Base-by-base conservation (phyloP, 2,888 invertebrate species). In the Ceramica pisi region DNA sequence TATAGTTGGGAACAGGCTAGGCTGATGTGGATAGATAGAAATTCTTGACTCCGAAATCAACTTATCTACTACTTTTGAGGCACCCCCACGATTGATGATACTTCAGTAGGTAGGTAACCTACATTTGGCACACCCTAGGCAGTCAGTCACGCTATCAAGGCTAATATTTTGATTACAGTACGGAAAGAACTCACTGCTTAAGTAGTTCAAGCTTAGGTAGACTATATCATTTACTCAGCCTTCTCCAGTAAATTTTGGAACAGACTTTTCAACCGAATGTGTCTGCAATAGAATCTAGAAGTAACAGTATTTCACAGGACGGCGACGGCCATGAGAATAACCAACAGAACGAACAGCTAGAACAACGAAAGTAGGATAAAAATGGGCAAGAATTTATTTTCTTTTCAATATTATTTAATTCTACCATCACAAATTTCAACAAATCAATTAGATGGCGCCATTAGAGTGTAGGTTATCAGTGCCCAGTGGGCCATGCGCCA, bases 401-500 rank as follows among this genome's bases (percentile, higher is more conserved):
- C 23, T 56, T 38, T 41, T 50, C 12, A 55, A 46, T 71, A 62
- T 62, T 59, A 71, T 62, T 62, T 46, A 60, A 44, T 51, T 77
- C 44, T 44, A 26, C 10, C 16, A 61, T 55, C 48, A 62, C n/a
- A 75, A 56, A 75, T 70, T 56, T 46, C 51, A 60, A 63, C 55
- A 55, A 63, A 81, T 67, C 62, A 72, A 78, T 72, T 78, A 78
- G 35, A 77, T 67, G 21, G 21, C 21, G 26, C 21, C 50, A 67
- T 72, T 68, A 63, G 26, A 67, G 51, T 65, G 44, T 78, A 51
- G 68, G 71, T 67, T 81, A 82, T 76, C 81, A 75, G 75, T 72
- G 44, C 79, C 64, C 62, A 78, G 41, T 74, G 85, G 86, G 85
- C 84, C 65, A 60, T 60, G 81, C 83, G 88, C 88, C 85, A 82